These are phyloP conservation scores for Sciurus vulgaris DNA, from an alignment of 2,797 vertebrate genomes.

Conservation along the genomic window DNA sequence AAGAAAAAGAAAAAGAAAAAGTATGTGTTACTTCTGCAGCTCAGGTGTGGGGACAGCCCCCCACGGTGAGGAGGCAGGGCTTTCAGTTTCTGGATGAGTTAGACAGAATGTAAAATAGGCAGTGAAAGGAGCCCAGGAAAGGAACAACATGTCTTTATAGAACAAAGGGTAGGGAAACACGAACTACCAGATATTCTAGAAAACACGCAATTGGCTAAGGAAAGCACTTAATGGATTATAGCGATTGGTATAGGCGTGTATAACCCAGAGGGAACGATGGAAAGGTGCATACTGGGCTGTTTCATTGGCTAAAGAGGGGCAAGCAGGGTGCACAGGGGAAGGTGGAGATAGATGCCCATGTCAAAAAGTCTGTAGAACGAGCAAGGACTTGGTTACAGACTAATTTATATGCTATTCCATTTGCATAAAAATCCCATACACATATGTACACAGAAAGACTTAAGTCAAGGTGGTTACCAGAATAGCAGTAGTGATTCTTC, in stretches of 20 bases:
- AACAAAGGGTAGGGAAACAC: neutral
- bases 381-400: neutral
- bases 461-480: neutral
- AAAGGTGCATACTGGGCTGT: neutral
- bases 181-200: neutral
- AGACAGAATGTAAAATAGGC: constrained; percentile 7
- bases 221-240: neutral
- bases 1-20: neutral
- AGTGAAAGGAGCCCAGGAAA: neutral
- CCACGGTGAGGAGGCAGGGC: neutral
- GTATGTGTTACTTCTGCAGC: neutral
- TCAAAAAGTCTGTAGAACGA: constrained; percentile 2
- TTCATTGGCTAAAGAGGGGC: neutral
- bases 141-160: neutral
- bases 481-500: neutral
- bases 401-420: neutral
- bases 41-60: neutral
- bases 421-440: neutral
- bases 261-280: neutral
- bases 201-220: neutral
- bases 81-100: neutral
- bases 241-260: neutral
- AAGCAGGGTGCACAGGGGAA: neutral
- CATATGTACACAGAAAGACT: neutral
- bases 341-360: neutral